Evolutionary conservation across 1,140 invertebrate genomes (phyloP).

Genomic region (Drosophila prosaltans): DNA sequence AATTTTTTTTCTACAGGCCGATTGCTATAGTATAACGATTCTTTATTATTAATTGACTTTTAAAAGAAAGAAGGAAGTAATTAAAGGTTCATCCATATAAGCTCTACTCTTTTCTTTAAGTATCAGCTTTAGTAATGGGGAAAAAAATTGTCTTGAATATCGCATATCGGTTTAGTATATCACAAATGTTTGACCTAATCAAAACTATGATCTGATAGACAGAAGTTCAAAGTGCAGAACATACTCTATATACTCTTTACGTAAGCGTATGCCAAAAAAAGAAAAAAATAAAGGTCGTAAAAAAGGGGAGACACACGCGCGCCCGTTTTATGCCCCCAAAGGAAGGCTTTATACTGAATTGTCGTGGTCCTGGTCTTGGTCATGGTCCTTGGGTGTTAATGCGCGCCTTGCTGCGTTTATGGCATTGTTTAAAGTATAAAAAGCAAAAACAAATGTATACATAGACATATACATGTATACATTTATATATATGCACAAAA

Average conservation of each 20-base stretch:
- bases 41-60: too few relatives aligned
- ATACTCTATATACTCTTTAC: neutral
- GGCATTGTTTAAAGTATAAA: conserved; percentile 62
- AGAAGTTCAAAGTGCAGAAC: neutral
- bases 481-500: neutral
- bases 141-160: too few relatives aligned
- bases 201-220: neutral
- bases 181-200: too few relatives aligned
- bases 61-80: too few relatives aligned
- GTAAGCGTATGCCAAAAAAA: neutral
- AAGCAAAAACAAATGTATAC: conserved; percentile 16
- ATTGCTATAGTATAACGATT: too few relatives aligned
- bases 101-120: too few relatives aligned
- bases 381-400: conserved; percentile 56
- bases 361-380: neutral
- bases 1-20: too few relatives aligned
- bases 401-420: conserved; percentile 74
- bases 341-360: neutral
- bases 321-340: conserved; percentile 18
- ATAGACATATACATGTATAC: neutral
- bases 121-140: too few relatives aligned
- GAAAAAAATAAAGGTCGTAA: conserved; percentile 6
- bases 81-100: too few relatives aligned
- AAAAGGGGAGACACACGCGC: conserved; percentile 10
- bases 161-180: too few relatives aligned